These are phyloP conservation scores for Drosophila macrothrix DNA, from an alignment of 2,888 invertebrate genomes.

Conservation along the genomic window DNA sequence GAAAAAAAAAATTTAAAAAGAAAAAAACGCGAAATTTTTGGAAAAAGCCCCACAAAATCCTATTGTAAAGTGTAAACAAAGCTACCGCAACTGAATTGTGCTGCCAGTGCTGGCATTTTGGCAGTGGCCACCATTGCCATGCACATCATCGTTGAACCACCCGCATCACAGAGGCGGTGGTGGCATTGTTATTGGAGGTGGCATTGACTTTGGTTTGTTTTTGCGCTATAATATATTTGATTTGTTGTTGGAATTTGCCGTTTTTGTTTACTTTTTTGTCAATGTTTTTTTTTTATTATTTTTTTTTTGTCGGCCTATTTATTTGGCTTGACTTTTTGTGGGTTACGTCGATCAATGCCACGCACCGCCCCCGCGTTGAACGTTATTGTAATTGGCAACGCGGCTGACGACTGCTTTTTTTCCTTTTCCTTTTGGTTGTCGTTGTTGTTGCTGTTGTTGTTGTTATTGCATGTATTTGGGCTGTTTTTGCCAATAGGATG, in stretches of 20 bases:
- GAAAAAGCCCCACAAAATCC: slow-evolving; percentile 48
- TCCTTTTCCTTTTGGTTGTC: slow-evolving; percentile 11
- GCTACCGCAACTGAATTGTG: slow-evolving; percentile 74
- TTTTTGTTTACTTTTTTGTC: slow-evolving; percentile 40
- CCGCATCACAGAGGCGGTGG: slow-evolving; percentile 21
- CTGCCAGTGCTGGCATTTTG: slow-evolving; percentile 56
- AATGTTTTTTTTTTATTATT: slow-evolving; percentile 1
- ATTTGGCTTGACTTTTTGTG: slow-evolving; percentile 73
- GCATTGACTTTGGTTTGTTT: slow-evolving; percentile 78
- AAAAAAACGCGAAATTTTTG: background rate
- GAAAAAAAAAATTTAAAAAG: background rate
- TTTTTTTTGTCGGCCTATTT: slow-evolving; percentile 42
- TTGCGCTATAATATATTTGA: slow-evolving; percentile 80
- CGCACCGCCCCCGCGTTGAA: slow-evolving; percentile 23
- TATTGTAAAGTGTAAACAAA: slow-evolving; percentile 79
- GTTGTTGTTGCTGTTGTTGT: slow-evolving; percentile 8
- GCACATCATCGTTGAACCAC: background rate
- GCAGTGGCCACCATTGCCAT: slow-evolving; percentile 17
- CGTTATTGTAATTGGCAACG: slow-evolving; percentile 58
- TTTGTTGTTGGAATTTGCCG: slow-evolving; percentile 69
- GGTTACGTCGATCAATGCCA: slow-evolving; percentile 64
- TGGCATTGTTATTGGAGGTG: slow-evolving; percentile 73
- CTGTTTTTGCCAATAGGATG: slow-evolving; percentile 56
- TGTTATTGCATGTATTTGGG: slow-evolving; percentile 35
- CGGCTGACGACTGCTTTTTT: slow-evolving; percentile 36